Base-by-base conservation (phyloP, 2,113 vertebrate genomes). In the Rhynchopsitta pachyrhyncha region DNA sequence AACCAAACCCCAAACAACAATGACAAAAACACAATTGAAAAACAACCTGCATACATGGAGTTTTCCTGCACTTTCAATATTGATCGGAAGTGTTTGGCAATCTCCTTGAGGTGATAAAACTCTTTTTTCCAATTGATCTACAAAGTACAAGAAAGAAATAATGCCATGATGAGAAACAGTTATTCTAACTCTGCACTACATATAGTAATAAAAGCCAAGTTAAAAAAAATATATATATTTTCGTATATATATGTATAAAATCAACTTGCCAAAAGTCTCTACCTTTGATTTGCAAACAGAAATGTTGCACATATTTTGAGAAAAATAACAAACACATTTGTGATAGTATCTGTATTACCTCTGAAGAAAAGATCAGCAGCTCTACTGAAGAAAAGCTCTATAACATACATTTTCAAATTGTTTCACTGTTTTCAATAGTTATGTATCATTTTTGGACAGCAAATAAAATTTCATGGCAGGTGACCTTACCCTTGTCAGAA, bases 401-500 rank as follows among this genome's bases (percentile, higher is more conserved):
- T 93, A 73, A 71, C 29, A 86, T 85, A 95, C 90, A 94, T 76
- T 98, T 97, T 97, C 95, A 97, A 98, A 95, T 71, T 89, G 66
- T 96, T 96, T 92, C 88, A 96, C 63, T 90, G 47, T 98, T 95
- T 97, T 97, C 63, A 87, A 80, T 97, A 97, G 91, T 98, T 98
- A 96, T 22, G 27, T 97, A 98, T 98, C 95, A 87, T 97, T 98
- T 98, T 97, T 95, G 97, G 98, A 98, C 42, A 93, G 93, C 88
- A 98, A 98, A 98, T 98, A 97, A 94, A 98, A 95, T 97, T 97
- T 96, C 66, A 63, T 97, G 98, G 98, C 97, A 98, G 97, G 31
- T 98, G 98, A 98, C 98, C 98, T 99, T 99, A 98, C 99, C 93
- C 91, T 42, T 84, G 94, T 96, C 95, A 97, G 92, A 92, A 97